Conservation (phyloP, 2,113 vertebrate genomes). For the Zosterops borbonicus region DNA sequence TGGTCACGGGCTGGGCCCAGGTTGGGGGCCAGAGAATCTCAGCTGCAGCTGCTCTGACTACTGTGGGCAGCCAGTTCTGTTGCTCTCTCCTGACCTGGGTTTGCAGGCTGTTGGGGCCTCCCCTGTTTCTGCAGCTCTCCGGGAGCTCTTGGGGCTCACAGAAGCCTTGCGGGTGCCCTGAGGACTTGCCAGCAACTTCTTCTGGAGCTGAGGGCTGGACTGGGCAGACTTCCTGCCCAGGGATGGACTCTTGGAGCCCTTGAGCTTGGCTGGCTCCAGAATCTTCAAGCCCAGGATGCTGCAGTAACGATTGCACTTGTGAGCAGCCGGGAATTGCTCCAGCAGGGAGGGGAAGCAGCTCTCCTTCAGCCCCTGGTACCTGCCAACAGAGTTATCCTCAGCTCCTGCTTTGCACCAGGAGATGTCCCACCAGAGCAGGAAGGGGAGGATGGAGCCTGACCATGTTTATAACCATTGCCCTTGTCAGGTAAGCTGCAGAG, state of each 20-base stretch:
- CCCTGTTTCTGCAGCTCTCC: slow-evolving; percentile 71
- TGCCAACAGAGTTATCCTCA: slow-evolving; percentile 62
- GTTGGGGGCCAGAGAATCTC: background rate
- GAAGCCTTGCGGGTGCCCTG: slow-evolving; percentile 79
- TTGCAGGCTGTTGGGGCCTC: slow-evolving; percentile 60
- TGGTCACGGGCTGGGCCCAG: fast-evolving
- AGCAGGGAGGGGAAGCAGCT: slow-evolving; percentile 82
- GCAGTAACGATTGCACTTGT: slow-evolving; percentile 91
- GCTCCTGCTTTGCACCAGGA: background rate
- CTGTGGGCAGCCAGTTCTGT: background rate
- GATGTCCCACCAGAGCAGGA: fast-evolving
- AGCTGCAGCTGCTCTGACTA: background rate
- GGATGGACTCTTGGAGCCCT: slow-evolving; percentile 88
- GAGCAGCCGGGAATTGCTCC: slow-evolving; percentile 83
- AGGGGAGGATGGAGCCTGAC: fast-evolving
- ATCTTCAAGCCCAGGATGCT: slow-evolving; percentile 84
- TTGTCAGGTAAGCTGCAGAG: fast-evolving
- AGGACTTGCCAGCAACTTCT: slow-evolving; percentile 84
- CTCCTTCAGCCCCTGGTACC: slow-evolving; percentile 93
- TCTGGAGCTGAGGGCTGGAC: slow-evolving; percentile 87
- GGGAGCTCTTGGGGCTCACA: slow-evolving; percentile 79
- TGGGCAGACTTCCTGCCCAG: slow-evolving; percentile 82
- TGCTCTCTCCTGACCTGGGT: slow-evolving; percentile 38
- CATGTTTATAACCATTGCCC: fast-evolving
- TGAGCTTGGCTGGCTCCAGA: slow-evolving; percentile 81